Base-by-base conservation (phyloP, 2,797 vertebrate genomes). In the Meriones psammophilus region DNA sequence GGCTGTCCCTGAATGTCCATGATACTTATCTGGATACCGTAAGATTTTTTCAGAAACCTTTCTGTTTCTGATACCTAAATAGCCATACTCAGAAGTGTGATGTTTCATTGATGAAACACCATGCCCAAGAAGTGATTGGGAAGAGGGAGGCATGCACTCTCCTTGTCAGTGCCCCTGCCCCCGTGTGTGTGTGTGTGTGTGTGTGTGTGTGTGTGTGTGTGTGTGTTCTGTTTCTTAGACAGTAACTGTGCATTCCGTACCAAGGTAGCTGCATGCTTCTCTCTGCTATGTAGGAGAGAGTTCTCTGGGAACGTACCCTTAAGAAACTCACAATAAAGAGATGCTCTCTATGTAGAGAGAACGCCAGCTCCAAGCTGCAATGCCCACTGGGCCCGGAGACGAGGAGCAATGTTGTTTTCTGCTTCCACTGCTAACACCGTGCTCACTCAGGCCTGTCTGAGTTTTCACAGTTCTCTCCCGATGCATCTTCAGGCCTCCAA, bases 241-340 rank as follows among this genome's bases (percentile, higher is more conserved):
- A 30, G 5, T 10, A 81, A 18, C 14, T 68, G 74, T 24, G 46
- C 33, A 50, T 76, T 83, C 30, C 68, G 58, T 46, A 56, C 42
- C 36, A 42, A 30, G 9, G 12, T 60, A 69, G n/a, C 46, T 64
- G 3, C 28, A 46, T 80, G 24, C 66, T 54, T 71, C 36, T 24
- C 24, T 66, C 68, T 90, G 20, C n/a, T 76, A 46, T 84, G 58
- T 26, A 87, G 74, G 50, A 46, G 92, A 54, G 56, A n/a, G 91
- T 93, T 85, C 85, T 60, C 94, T 95, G 64, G 62, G 66, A 91
- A 15, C 60, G 74, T 71, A 26, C 89, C 74, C 68, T 93, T 36
- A 30, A 91, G 60, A 89, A 89, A 73, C 33, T 56, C 83, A 8
- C 3, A 71, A 28, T 46, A 88, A 92, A 56, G 33, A 76, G 62